Evolutionary conservation across 92 coral and sea anemone genomes (phyloP).

Genomic region (Bergia sp.): DNA sequence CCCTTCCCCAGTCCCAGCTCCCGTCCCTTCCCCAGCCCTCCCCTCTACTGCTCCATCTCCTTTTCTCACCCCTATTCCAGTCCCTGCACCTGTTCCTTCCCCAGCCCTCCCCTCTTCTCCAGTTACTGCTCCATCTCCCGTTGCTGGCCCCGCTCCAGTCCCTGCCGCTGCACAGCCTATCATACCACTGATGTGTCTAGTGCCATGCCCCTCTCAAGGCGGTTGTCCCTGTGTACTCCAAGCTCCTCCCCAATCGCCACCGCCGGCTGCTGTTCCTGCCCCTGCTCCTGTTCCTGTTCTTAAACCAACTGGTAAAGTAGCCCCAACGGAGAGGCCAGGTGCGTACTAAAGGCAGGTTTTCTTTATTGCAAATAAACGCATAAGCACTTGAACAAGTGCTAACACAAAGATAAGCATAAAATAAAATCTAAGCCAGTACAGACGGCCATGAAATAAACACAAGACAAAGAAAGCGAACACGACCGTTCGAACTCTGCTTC

Average conservation of each 20-base stretch:
- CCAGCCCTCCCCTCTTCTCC: constrained; percentile 36
- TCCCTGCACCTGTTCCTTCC: constrained; percentile 30
- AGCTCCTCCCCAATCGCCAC: constrained; percentile 9
- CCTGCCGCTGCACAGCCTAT: constrained; percentile 12
- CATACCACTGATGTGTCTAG: constrained; percentile 46
- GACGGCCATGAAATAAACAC: too few species aligned
- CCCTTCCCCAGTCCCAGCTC: constrained; percentile 27
- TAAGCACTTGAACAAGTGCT: too few species aligned
- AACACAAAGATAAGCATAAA: too few species aligned
- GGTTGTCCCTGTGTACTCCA: constrained; percentile 5
- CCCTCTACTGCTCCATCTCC: constrained; percentile 35
- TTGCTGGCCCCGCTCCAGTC: constrained; percentile 34
- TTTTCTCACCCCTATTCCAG: constrained; percentile 10
- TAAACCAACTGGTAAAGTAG: background rate
- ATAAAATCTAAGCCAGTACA: too few species aligned
- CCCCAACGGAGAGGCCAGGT: constrained; percentile 20
- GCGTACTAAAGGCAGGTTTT: background rate
- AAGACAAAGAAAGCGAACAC: too few species aligned
- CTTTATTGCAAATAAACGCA: too few species aligned
- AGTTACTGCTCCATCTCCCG: constrained; percentile 31
- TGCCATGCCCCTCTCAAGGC: constrained; percentile 29
- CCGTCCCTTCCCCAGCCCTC: constrained; percentile 27
- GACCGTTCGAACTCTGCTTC: too few species aligned
- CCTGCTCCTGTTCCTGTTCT: background rate
- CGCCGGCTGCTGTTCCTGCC: constrained; percentile 1